Percentiles rank a stretch among this genome's conserved stretches.
Conservation (phyloP, 2,113 vertebrate genomes). For the Aptenodytes patagonicus region DNA sequence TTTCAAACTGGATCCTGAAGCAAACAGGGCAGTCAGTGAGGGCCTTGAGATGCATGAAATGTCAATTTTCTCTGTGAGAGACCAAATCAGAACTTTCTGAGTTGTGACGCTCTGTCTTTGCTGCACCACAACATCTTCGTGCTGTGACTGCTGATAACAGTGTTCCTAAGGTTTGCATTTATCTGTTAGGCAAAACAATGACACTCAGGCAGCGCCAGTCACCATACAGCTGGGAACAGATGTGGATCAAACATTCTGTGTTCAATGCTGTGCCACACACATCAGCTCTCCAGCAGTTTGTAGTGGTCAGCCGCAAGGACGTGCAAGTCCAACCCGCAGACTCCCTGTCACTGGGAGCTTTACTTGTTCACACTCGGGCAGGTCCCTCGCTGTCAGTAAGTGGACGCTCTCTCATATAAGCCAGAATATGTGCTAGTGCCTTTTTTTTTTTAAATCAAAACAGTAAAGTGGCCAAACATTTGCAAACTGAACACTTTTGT, state of each 20-base stretch:
- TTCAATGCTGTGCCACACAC: not conserved
- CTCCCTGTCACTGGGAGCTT: not conserved
- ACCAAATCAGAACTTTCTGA: not conserved
- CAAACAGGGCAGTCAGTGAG: not conserved
- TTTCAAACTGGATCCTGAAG: conserved; percentile 26
- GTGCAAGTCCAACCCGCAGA: not conserved
- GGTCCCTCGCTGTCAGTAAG: not conserved
- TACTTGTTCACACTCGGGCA: not conserved
- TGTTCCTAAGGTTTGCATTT: not conserved
- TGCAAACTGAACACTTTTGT: not conserved
- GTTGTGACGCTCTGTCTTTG: not conserved
- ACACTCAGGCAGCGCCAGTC: not conserved
- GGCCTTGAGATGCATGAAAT: not conserved
- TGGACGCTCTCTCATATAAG: not conserved
- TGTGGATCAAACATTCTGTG: not conserved
- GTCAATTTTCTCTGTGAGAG: not conserved
- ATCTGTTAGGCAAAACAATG: not conserved
- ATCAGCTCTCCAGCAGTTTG: not conserved
- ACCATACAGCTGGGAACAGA: not conserved
- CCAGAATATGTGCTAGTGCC: not conserved
- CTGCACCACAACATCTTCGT: not conserved
- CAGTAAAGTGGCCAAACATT: not conserved
- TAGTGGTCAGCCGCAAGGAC: not conserved
- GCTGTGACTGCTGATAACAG: not conserved
- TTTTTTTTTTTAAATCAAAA: not conserved